A percentile compares a stretch with the other conserved stretches of the same genome.
Evolutionary conservation across 2,797 vertebrate genomes (phyloP).

Genomic region (Melopsittacus undulatus): DNA sequence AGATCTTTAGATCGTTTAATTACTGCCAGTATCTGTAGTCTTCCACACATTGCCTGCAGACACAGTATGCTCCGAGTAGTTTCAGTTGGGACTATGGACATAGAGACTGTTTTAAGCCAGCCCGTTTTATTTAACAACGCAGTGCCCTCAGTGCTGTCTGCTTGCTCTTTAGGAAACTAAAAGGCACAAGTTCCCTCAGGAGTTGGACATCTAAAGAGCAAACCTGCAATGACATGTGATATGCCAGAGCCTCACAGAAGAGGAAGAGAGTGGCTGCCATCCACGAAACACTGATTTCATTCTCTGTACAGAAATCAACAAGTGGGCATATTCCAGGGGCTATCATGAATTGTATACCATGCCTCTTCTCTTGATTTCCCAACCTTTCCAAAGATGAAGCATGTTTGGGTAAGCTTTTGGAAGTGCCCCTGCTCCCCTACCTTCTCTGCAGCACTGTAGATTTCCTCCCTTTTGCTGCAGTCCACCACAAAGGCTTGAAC

Average conservation of each 20-base stretch:
- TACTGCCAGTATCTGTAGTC: neutral
- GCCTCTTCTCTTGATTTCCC: no score
- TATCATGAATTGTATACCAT: neutral
- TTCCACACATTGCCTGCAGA: neutral
- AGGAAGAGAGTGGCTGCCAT: neutral
- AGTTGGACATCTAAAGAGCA: neutral
- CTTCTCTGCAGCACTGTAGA: constrained; percentile 73
- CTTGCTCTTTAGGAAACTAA: neutral
- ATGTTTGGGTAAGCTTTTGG: neutral
- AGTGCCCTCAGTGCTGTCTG: neutral
- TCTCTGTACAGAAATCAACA: neutral
- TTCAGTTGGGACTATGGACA: neutral
- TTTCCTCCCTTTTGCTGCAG: constrained; percentile 75
- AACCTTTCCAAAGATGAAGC: accelerated
- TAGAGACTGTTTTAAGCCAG: neutral
- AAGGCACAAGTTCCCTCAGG: neutral
- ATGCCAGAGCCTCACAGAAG: neutral
- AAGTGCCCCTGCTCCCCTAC: neutral
- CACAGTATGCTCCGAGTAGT: neutral
- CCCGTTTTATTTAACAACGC: neutral
- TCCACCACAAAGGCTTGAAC: constrained; percentile 71
- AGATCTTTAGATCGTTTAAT: no score
- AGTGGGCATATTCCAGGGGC: neutral
- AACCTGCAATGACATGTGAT: neutral
- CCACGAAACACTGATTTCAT: neutral